phyloP scores from a whole-genome alignment of 2,113 vertebrate species.

The Halichoerus grypus region DNA sequence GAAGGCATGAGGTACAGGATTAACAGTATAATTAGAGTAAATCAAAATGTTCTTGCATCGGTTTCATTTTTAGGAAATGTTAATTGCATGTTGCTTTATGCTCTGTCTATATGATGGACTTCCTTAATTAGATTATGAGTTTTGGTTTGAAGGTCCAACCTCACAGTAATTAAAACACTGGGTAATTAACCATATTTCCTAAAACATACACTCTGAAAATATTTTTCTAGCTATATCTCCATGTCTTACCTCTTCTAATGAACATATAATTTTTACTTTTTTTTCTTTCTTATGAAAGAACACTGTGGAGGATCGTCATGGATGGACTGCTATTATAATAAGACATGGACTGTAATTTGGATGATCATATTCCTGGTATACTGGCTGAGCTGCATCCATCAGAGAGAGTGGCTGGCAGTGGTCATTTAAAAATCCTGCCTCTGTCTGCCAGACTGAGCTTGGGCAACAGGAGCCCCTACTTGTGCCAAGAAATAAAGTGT shows the following conservation, averaged over 20 bases:
- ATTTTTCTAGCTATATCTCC: slow-evolving; percentile 51
- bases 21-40: slow-evolving; percentile 75
- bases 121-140: slow-evolving; percentile 83
- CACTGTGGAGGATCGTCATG: slow-evolving; percentile 12
- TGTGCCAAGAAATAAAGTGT: slow-evolving; percentile 76
- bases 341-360: slow-evolving; percentile 80
- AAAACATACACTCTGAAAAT: slow-evolving; percentile 12
- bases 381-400: slow-evolving; percentile 45
- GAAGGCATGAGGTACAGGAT: slow-evolving; percentile 71
- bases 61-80: slow-evolving; percentile 76
- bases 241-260: background rate
- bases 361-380: background rate
- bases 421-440: slow-evolving; percentile 74
- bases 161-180: slow-evolving; percentile 78
- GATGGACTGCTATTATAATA: slow-evolving; percentile 54
- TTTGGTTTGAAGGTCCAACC: slow-evolving; percentile 74
- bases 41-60: slow-evolving; percentile 74
- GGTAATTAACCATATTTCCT: slow-evolving; percentile 72
- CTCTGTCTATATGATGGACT: slow-evolving; percentile 73
- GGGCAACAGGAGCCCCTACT: slow-evolving; percentile 52
- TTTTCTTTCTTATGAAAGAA: slow-evolving; percentile 40
- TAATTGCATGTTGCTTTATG: slow-evolving; percentile 82
- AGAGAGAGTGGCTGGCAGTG: slow-evolving; percentile 64
- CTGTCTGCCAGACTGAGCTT: slow-evolving; percentile 65
- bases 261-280: slow-evolving; percentile 38